phyloP scores from a whole-genome alignment of 2,888 invertebrate species.

The Sepiola atlantica region DNA sequence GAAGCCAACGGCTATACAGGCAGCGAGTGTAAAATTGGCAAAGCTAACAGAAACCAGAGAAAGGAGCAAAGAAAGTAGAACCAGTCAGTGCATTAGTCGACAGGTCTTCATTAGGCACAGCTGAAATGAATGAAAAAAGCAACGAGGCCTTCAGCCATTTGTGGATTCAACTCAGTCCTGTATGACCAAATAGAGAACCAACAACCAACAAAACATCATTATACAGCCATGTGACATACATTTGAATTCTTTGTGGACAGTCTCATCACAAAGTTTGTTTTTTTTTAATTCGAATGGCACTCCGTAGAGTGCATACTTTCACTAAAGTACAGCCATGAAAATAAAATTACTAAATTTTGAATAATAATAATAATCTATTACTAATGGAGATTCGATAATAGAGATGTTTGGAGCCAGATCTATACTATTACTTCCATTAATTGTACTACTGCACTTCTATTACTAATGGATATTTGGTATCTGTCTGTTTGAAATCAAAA shows the following conservation, averaged over 20 bases:
- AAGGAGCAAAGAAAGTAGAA: slow-evolving; percentile 32
- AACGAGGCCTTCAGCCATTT: neutral
- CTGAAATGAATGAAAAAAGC: neutral
- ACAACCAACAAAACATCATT: neutral
- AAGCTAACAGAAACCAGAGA: neutral
- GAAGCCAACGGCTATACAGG: neutral
- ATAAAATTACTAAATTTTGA: too few relatives aligned
- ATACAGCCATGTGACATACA: neutral
- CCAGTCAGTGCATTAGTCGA: neutral
- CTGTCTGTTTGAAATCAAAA: too few relatives aligned
- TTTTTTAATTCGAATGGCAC: too few relatives aligned
- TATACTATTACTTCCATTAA: too few relatives aligned
- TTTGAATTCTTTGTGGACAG: neutral
- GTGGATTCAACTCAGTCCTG: neutral
- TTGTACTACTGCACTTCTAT: too few relatives aligned
- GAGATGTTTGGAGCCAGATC: too few relatives aligned
- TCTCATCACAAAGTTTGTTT: neutral
- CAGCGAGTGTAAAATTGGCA: neutral
- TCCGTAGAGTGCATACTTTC: too few relatives aligned
- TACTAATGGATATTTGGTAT: too few relatives aligned
- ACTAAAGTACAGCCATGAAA: too few relatives aligned
- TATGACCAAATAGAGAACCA: neutral
- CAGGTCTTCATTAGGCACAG: neutral
- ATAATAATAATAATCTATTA: too few relatives aligned
- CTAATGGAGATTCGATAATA: too few relatives aligned